phyloP scores from a whole-genome alignment of 1,140 invertebrate genomes.

The Drosophila guanche region DNA sequence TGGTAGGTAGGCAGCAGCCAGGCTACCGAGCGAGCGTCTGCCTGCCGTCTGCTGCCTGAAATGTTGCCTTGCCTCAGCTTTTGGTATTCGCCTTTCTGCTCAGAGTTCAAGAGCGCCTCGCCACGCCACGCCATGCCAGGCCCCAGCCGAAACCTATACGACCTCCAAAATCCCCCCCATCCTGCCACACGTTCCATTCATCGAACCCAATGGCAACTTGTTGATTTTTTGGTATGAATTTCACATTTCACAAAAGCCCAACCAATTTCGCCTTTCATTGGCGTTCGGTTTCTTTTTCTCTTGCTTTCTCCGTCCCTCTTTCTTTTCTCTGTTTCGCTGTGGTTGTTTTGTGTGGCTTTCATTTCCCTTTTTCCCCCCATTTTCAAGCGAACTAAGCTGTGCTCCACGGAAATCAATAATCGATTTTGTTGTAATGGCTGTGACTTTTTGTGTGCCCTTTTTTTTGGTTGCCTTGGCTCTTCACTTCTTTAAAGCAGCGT shows the following conservation, averaged over 20 bases:
- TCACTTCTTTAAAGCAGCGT: constrained; percentile 24
- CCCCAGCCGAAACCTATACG: constrained; percentile 3
- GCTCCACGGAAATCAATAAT: constrained; percentile 55
- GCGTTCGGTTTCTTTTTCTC: constrained; percentile 33
- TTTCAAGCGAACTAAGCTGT: constrained; percentile 39
- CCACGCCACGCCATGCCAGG: neutral
- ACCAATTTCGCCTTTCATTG: constrained; percentile 62
- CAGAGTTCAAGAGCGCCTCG: constrained; percentile 48
- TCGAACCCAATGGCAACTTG: constrained; percentile 61
- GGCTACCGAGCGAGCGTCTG: constrained; percentile 30
- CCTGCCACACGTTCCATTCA: constrained; percentile 37
- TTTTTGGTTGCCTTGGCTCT: neutral
- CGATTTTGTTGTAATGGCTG: constrained; percentile 43
- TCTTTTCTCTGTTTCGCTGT: constrained; percentile 40
- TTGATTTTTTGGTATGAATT: constrained; percentile 55
- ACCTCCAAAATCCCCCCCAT: neutral
- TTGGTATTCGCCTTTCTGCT: constrained; percentile 37
- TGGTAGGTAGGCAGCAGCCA: constrained; percentile 34
- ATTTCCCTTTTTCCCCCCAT: constrained; percentile 13
- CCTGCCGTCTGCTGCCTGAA: constrained; percentile 42
- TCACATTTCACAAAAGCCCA: constrained; percentile 63
- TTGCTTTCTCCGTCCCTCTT: constrained; percentile 3
- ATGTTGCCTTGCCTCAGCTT: constrained; percentile 14
- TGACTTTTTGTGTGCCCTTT: neutral
- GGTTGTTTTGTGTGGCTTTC: constrained; percentile 47